Evolutionary conservation across 2,113 vertebrate species (phyloP), one percentile per base, ranked within the genome.

Genomic region (Rhagologus leucostigma): DNA sequence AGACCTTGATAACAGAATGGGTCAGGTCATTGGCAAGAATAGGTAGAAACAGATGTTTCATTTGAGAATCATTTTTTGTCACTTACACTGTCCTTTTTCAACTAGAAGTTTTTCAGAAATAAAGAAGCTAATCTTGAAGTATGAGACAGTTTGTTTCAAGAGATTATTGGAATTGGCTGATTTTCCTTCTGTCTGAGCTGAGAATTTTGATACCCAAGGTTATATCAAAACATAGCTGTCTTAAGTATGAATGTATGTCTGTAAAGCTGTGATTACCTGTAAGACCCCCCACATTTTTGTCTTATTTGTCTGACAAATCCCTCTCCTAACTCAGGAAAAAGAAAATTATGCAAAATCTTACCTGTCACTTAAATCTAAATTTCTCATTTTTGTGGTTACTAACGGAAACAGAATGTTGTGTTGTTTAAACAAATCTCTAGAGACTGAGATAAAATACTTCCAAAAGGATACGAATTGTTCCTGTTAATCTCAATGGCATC

Each of bases 311-410:
- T 94, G 74, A 91, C 53, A 95, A 91, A 89, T 83, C 23, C 65
- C n/a, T 71, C 56, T 87, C 33, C 26, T 65, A 94, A 62, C 3
- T 3, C 14, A 80, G 44, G 50, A 85, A 82, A 83, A 94, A 78
- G 18, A 76, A 87, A 91, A 93, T 96, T 69, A 85, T 62, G 53
- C 65, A 87, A 93, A 95, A 89, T 80, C 63, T 76, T 87, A 84
- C 71, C 77, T 76, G 77, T 91, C 87, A 91, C 49, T 95, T 87
- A 71, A 91, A 95, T 92, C 62, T 75, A 53, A 76, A 78, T 93
- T 91, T 95, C 44, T 87, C 10, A 49, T 79, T 92, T 95, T 79
- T 94, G 37, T 89, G 62, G 74, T 91, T 95, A 95, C 84, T 78
- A 84, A 82, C 0, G 0, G 70, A 77, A 95, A 65, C 49, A 87